Percentiles rank a stretch among this genome's conserved stretches.
These are phyloP conservation scores for Notarius lentiginosus DNA, from an alignment of 2,113 vertebrate species.

Conservation along the genomic window DNA sequence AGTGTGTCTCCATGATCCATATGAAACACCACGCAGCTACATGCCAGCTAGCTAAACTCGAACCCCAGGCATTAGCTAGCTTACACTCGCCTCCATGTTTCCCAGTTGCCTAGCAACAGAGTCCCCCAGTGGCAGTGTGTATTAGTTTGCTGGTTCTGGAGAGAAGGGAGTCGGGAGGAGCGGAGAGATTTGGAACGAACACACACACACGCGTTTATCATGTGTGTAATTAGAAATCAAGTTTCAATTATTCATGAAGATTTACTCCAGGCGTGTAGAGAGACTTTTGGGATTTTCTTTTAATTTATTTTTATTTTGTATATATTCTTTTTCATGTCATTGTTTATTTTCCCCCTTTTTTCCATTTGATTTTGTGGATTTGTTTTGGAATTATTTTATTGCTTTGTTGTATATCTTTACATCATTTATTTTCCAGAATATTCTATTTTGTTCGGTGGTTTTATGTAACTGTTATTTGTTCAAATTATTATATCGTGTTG, in stretches of 20 bases:
- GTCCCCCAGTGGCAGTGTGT: not conserved
- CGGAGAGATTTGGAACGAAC: not conserved
- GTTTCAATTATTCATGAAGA: not conserved
- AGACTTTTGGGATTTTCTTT: not conserved
- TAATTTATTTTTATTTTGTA: not conserved
- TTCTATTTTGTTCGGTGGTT: not conserved
- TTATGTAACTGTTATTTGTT: too few species aligned
- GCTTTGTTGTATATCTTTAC: not conserved
- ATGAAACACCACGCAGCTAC: not conserved
- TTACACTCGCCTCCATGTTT: not conserved
- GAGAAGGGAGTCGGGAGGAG: not conserved
- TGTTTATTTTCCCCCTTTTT: not conserved
- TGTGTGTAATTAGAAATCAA: not conserved
- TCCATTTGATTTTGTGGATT: not conserved
- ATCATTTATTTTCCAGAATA: not conserved
- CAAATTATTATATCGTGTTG: too few species aligned
- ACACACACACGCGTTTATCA: not conserved
- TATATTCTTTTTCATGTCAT: not conserved
- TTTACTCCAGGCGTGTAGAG: not conserved
- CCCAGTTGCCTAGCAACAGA: conserved; percentile 13
- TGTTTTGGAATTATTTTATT: not conserved
- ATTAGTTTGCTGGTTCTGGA: not conserved
- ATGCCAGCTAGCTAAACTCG: not conserved
- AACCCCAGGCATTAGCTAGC: not conserved
- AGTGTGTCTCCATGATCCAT: not conserved